phyloP scores from a whole-genome alignment of 2,113 vertebrate species.

The Nerophis ophidion region DNA sequence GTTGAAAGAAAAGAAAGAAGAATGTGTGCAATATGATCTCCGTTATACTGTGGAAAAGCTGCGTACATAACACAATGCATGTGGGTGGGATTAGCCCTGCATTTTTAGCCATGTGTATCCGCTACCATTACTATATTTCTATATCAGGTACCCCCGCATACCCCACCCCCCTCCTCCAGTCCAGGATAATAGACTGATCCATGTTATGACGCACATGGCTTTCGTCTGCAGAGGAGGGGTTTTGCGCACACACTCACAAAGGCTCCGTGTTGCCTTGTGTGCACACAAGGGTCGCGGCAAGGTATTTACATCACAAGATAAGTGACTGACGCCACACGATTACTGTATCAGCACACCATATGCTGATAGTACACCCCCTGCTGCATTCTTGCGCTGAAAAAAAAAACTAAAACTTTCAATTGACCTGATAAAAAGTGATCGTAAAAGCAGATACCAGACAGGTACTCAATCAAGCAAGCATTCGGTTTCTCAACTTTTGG shows the following conservation, averaged over 20 bases:
- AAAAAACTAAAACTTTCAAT: constrained; percentile 23
- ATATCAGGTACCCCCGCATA: constrained; percentile 32
- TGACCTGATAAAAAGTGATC: constrained; percentile 20
- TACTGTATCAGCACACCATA: constrained; percentile 32
- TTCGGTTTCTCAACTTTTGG: too few relatives aligned
- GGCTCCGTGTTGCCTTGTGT: constrained; percentile 42
- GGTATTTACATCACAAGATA: constrained; percentile 63
- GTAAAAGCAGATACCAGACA: constrained; percentile 17
- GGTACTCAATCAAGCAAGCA: not conserved
- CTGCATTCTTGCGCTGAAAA: constrained; percentile 46
- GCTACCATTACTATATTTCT: constrained; percentile 1
- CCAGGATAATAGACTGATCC: constrained; percentile 62
- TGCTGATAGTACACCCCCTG: constrained; percentile 22
- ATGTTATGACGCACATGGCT: constrained; percentile 59
- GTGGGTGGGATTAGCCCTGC: not conserved
- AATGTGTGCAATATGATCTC: not conserved
- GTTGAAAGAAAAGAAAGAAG: not conserved
- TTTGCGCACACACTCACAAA: constrained; percentile 59
- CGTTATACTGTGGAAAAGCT: not conserved
- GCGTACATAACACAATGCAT: not conserved
- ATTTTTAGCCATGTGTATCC: not conserved
- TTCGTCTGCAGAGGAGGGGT: constrained; percentile 50
- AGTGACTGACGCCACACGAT: constrained; percentile 45
- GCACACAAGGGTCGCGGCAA: constrained; percentile 36
- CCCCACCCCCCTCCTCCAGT: constrained; percentile 33